These are phyloP conservation scores for Masnerella sp. DNA, from an alignment of 2,888 invertebrate genomes.

Conservation along the genomic window DNA sequence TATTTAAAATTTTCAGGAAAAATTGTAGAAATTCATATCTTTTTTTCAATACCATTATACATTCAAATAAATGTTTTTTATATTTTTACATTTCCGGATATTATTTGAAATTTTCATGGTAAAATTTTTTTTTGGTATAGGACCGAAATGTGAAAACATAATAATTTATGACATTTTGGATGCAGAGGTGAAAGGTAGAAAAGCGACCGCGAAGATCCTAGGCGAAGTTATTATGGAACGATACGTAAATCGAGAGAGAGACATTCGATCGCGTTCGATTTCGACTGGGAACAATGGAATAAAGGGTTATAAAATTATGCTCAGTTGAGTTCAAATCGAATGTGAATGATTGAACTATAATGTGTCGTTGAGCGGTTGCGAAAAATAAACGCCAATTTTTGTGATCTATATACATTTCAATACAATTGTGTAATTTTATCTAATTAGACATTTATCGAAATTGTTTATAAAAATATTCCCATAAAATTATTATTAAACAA, in stretches of 20 bases:
- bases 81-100: too few species aligned
- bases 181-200: constrained; percentile 63
- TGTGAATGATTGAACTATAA: constrained; percentile 11
- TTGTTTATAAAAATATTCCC: too few species aligned
- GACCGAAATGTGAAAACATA: too few species aligned
- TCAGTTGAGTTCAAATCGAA: constrained; percentile 8
- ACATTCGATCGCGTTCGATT: constrained; percentile 38
- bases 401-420: neutral
- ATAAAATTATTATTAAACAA: too few species aligned
- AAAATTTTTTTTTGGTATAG: too few species aligned
- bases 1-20: too few species aligned
- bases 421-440: neutral
- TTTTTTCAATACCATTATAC: too few species aligned
- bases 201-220: constrained; percentile 48
- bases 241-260: constrained; percentile 29
- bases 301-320: constrained; percentile 35
- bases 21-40: too few species aligned
- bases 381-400: constrained; percentile 10
- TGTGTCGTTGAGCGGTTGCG: neutral
- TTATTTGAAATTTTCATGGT: too few species aligned
- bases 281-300: constrained; percentile 36
- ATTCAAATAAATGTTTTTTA: too few species aligned
- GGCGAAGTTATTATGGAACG: constrained; percentile 26
- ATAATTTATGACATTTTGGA: too few species aligned
- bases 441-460: too few species aligned